Conservation (phyloP, 1,140 invertebrate species). For the Acromyrmex charruanus region DNA sequence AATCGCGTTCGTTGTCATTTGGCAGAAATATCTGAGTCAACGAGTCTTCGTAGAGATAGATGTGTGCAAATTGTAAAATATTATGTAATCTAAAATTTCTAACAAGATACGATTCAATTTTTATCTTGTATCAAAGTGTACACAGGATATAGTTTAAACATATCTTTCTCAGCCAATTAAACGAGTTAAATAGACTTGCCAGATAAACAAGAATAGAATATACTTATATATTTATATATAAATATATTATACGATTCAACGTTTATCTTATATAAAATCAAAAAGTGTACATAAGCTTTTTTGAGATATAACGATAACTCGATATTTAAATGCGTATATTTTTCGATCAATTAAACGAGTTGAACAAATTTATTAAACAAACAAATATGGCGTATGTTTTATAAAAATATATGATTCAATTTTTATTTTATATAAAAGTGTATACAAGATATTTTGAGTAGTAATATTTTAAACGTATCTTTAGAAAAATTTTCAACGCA, state of each 20-base stretch:
- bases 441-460: background rate
- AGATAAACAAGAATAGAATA: background rate
- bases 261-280: background rate
- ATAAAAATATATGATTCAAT: background rate
- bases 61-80: background rate
- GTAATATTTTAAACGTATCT: background rate
- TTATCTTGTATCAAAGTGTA: background rate
- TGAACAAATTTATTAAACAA: background rate
- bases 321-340: background rate
- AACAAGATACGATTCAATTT: background rate
- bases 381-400: too few relatives aligned
- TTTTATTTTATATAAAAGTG: background rate
- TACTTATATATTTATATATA: background rate
- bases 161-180: background rate
- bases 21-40: slow-evolving; percentile 68
- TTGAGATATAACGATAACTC: background rate
- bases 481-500: background rate
- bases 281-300: background rate
- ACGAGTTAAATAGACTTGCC: background rate
- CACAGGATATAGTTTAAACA: background rate
- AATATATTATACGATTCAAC: background rate
- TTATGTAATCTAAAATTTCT: background rate
- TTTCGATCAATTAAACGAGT: background rate
- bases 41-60: slow-evolving; percentile 16
- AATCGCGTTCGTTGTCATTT: slow-evolving; percentile 66